These are phyloP conservation scores for Epistrophe eligans DNA, from an alignment of 2,888 invertebrate genomes.

Conservation along the genomic window DNA sequence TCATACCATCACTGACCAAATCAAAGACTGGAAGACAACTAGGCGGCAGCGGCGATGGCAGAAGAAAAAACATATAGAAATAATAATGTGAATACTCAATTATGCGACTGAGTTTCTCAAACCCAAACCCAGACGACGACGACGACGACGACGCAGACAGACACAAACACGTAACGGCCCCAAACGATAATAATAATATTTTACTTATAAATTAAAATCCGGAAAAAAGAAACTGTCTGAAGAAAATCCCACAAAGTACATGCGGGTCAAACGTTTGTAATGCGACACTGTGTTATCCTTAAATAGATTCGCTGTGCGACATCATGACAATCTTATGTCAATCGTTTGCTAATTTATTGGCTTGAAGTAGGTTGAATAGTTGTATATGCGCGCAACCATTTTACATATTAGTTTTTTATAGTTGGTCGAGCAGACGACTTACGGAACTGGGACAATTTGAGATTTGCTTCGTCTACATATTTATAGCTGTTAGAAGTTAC, in stretches of 20 bases:
- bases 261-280: conserved; percentile 50
- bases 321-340: conserved; percentile 71
- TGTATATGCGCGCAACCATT: conserved; percentile 7
- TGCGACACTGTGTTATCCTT: conserved; percentile 69
- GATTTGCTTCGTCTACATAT: conserved; percentile 19
- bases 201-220: conserved; percentile 46
- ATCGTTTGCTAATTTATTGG: conserved; percentile 70
- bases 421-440: conserved; percentile 42
- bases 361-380: conserved; percentile 50
- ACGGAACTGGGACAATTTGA: conserved; percentile 55
- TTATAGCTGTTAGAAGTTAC: conserved; percentile 5
- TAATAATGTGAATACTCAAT: not conserved
- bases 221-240: conserved; percentile 65
- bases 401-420: conserved; percentile 6
- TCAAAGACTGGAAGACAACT: conserved; percentile 30
- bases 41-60: conserved; percentile 37
- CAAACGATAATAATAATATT: conserved; percentile 4
- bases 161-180: conserved; percentile 12
- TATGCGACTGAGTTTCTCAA: conserved; percentile 37
- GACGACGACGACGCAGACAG: not conserved
- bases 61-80: too few species aligned
- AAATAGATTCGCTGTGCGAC: conserved; percentile 58
- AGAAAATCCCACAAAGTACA: conserved; percentile 56
- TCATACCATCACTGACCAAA: conserved; percentile 36
- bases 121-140: too few species aligned